Conservation (phyloP, 1,140 invertebrate species). For the Onthophagus taurus region DNA sequence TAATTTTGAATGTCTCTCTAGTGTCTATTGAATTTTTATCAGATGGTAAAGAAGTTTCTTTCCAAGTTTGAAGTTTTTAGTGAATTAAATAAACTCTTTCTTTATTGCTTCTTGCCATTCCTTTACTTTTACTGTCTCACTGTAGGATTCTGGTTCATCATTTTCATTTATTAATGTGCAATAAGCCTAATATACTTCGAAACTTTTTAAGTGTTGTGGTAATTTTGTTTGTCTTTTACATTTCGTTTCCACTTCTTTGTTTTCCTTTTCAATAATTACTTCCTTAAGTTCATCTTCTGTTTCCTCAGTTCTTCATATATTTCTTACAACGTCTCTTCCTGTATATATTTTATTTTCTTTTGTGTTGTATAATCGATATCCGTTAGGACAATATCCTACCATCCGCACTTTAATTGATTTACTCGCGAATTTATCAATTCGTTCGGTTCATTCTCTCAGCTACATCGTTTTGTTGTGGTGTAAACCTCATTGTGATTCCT, state of each 20-base stretch:
- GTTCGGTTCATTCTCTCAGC: constrained; percentile 37
- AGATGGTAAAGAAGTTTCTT: constrained; percentile 19
- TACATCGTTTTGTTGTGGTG: constrained; percentile 39
- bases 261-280: too few species aligned
- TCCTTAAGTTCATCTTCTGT: neutral
- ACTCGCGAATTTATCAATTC: constrained; percentile 23
- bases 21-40: constrained; percentile 23
- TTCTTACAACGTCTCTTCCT: constrained; percentile 27
- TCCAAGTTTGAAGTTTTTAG: constrained; percentile 33
- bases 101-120: constrained; percentile 7
- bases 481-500: constrained; percentile 30
- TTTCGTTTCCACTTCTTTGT: too few species aligned
- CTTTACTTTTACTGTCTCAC: neutral
- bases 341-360: constrained; percentile 20
- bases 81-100: constrained; percentile 27
- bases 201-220: constrained; percentile 3
- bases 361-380: constrained; percentile 17
- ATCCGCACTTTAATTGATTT: constrained; percentile 18
- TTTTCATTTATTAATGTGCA: constrained; percentile 1
- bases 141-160: neutral
- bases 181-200: neutral
- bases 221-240: constrained; percentile 4
- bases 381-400: constrained; percentile 18
- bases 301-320: constrained; percentile 16
- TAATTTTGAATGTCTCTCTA: constrained; percentile 15